Evolutionary conservation across 1,140 invertebrate species (phyloP).

Genomic region (Drosophila funebris): DNA sequence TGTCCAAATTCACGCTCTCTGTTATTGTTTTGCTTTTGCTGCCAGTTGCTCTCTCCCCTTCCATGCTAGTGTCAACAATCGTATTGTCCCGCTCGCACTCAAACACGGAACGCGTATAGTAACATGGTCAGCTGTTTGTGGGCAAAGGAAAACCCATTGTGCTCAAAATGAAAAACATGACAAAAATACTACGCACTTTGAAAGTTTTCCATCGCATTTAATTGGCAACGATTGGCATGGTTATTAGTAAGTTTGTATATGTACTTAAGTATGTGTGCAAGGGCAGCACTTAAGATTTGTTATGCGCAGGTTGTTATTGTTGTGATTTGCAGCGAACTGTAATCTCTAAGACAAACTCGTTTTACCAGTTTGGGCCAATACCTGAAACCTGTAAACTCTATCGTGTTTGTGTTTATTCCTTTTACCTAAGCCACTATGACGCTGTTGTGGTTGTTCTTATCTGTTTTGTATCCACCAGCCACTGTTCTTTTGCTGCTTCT

Average conservation of each 20-base stretch:
- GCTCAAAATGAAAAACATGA: not conserved
- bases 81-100: constrained; percentile 44
- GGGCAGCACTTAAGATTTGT: constrained; percentile 27
- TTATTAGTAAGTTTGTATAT: constrained; percentile 16
- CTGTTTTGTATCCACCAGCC: constrained; percentile 17
- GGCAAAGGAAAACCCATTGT: constrained; percentile 23
- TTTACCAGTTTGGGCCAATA: constrained; percentile 62
- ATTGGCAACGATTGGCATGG: constrained; percentile 24
- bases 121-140: constrained; percentile 39
- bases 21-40: constrained; percentile 78
- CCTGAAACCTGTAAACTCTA: constrained; percentile 43
- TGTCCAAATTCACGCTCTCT: constrained; percentile 54
- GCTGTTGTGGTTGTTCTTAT: constrained; percentile 42
- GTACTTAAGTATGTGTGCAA: constrained; percentile 15
- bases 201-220: constrained; percentile 22
- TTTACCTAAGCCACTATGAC: constrained; percentile 42
- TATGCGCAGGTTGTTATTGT: constrained; percentile 37
- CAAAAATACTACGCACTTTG: constrained; percentile 36
- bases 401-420: constrained; percentile 50
- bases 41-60: constrained; percentile 32
- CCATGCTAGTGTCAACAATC: constrained; percentile 19
- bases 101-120: not conserved
- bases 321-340: constrained; percentile 45
- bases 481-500: constrained; percentile 37
- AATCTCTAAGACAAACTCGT: constrained; percentile 70